Base-by-base conservation (phyloP, 2,113 vertebrate species). In the Oostethus manadensis region DNA sequence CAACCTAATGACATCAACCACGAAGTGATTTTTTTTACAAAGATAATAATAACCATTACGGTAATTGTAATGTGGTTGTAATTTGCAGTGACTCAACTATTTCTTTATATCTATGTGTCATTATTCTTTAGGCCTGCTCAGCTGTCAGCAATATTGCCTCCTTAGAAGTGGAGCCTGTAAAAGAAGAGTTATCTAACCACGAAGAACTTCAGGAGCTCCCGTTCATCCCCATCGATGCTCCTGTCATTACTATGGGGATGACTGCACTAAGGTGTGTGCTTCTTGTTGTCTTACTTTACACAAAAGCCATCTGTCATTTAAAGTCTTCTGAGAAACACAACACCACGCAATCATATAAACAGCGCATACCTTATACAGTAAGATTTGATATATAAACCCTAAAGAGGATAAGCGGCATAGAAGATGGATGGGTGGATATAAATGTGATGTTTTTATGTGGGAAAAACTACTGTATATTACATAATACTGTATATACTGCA, bases 161-260 rank as follows among this genome's bases (percentile, higher is more conserved):
- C 77, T 83, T 96, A 82, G 94, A 97, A 66, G 86, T 86, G 0
- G 74, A 82, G 54, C 60, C 76, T 55, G 82, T 91, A 20, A 77
- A 71, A 26, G 72, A 59, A 3, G 66, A 18, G 62, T 71, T 46
- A 0, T 10, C 1, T 0, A 0, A 76, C 23, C 70, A 11, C 0
- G 74, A 3, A 23, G 87, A 60, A 38, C 80, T 98, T 44, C 91
- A 66, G 64, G 93, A 91, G 1, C 84, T 97, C 76, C 90, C 93
- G 4, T 97, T 98, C 66, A 74, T 85, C 0, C 94, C 94, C 0
- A 72, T 94, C 67, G 95, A 99, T 0, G 82, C 89, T 17, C 93
- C 96, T 15, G 80, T 95, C 10, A 83, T 94, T 0, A 89, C 89
- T 0, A 23, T 90, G 72, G 92, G 92, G 29, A 76, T 89, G 45